Evolutionary conservation across 2,888 invertebrate genomes (phyloP).

Genomic region (Lissonota sp.): DNA sequence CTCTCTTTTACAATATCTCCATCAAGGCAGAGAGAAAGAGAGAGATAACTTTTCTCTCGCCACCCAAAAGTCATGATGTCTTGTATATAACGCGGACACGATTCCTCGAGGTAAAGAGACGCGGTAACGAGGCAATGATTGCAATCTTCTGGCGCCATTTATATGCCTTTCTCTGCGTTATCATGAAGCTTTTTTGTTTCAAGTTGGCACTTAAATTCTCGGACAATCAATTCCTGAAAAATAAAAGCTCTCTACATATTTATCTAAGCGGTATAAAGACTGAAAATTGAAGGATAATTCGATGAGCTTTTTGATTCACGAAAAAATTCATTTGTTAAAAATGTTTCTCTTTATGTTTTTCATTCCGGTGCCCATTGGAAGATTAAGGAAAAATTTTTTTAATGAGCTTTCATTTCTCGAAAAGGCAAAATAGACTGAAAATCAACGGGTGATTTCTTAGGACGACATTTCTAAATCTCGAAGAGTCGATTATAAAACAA

Average conservation of each 20-base stretch:
- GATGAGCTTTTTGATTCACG: too few relatives aligned
- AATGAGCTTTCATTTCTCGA: too few relatives aligned
- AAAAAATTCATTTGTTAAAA: too few relatives aligned
- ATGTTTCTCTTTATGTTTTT: too few relatives aligned
- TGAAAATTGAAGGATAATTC: too few relatives aligned
- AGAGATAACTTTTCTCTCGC: constrained; percentile 28
- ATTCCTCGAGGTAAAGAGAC: constrained; percentile 32
- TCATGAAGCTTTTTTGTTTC: constrained; percentile 15
- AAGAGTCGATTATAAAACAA: too few relatives aligned
- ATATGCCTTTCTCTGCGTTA: constrained; percentile 37
- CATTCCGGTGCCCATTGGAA: too few relatives aligned
- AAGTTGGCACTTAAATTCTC: neutral
- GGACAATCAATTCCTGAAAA: constrained; percentile 10
- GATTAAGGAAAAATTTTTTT: too few relatives aligned
- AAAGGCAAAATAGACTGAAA: too few relatives aligned
- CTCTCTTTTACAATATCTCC: constrained; percentile 7
- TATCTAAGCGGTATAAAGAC: too few relatives aligned
- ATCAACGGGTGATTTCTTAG: too few relatives aligned
- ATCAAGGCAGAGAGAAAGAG: neutral
- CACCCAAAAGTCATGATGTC: constrained; percentile 28
- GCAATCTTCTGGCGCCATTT: constrained; percentile 43
- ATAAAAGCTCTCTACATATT: neutral
- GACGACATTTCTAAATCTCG: too few relatives aligned
- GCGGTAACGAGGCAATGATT: constrained; percentile 52
- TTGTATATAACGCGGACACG: constrained; percentile 20